Percentiles rank a stretch among this genome's conserved stretches.
Conservation (phyloP, 2,888 invertebrate genomes). For the Operophtera brumata region DNA sequence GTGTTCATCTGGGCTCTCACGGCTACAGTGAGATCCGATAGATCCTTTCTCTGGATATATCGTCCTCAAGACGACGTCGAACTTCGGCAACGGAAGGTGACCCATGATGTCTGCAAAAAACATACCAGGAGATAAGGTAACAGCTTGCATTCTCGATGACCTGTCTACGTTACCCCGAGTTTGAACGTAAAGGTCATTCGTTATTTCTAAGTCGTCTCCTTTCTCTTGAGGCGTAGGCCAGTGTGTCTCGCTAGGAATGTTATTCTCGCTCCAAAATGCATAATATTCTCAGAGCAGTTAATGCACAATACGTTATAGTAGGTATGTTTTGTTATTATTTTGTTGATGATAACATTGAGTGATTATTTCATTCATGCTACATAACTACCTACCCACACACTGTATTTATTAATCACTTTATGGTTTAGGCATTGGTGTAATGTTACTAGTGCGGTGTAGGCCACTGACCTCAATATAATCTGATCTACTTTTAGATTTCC, state of each 20-base stretch:
- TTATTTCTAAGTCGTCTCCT: slow-evolving; percentile 64
- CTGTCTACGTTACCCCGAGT: slow-evolving; percentile 38
- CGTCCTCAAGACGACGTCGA: slow-evolving; percentile 76
- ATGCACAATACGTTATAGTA: background rate
- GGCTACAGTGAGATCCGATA: slow-evolving; percentile 76
- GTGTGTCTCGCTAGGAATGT: slow-evolving; percentile 19
- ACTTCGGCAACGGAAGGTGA: slow-evolving; percentile 66
- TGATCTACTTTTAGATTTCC: background rate
- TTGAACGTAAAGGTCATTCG: slow-evolving; percentile 58
- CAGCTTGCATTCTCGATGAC: slow-evolving; percentile 27
- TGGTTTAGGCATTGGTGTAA: no score
- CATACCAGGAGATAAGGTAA: slow-evolving; percentile 91
- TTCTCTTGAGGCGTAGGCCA: slow-evolving; percentile 58
- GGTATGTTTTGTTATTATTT: slow-evolving; percentile 1
- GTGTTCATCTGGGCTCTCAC: slow-evolving; percentile 79
- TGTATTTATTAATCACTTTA: no score
- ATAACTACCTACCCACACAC: background rate
- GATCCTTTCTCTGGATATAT: slow-evolving; percentile 78
- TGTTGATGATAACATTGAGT: slow-evolving; percentile 1
- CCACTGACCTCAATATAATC: background rate
- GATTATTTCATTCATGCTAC: background rate
- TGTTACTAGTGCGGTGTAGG: background rate
- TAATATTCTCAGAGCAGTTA: background rate
- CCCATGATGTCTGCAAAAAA: slow-evolving; percentile 88
- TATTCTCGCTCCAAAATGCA: slow-evolving; percentile 14